phyloP scores from a whole-genome alignment of 30 jellyfish, hydroid and myxozoan genomes.

The Turritopsis rubra region DNA sequence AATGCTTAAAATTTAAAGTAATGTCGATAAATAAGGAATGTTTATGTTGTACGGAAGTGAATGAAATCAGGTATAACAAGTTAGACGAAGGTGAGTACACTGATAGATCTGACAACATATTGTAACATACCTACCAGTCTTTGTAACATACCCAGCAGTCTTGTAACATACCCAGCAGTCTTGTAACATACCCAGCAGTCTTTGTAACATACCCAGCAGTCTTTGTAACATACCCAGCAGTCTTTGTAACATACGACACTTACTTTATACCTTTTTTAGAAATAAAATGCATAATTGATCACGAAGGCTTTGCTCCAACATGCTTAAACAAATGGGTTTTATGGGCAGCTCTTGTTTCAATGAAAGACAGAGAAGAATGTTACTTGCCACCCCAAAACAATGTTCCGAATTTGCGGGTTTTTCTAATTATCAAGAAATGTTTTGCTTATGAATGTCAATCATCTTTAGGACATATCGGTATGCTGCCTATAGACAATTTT shows the following conservation, averaged over 20 bases:
- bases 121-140: neutral
- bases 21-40: neutral
- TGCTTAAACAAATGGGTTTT: neutral
- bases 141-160: too few relatives aligned
- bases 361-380: neutral
- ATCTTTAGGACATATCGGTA: slow-evolving; percentile 11
- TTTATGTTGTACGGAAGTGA: slow-evolving; percentile 1
- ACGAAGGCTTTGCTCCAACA: neutral
- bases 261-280: neutral
- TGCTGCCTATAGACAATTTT: slow-evolving; percentile 15
- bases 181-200: neutral
- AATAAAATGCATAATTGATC: neutral
- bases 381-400: neutral
- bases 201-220: too few relatives aligned
- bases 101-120: neutral
- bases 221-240: neutral
- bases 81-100: slow-evolving; percentile 2
- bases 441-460: neutral
- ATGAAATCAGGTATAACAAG: neutral
- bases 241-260: too few relatives aligned
- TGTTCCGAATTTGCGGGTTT: neutral
- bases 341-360: slow-evolving; percentile 7
- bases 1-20: neutral
- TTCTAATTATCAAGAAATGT: neutral
- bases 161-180: neutral